Conservation (phyloP, 2,797 vertebrate species). For the Allochrocebus solatus region DNA sequence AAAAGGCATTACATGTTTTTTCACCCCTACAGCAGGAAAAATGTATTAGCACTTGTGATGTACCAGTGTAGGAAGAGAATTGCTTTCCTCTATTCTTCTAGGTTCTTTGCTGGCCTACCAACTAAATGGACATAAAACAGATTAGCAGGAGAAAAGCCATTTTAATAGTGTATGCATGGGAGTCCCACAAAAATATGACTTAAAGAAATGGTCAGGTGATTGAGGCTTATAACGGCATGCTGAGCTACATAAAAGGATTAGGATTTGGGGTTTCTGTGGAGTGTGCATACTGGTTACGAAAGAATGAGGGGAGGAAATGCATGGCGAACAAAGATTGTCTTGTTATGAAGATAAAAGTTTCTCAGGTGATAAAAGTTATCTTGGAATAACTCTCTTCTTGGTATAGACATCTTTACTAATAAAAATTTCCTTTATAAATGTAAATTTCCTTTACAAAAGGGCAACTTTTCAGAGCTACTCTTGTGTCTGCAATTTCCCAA, state of each 20-base stretch:
- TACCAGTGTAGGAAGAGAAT: not conserved
- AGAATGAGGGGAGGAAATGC: not conserved
- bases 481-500: constrained; percentile 38
- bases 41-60: not conserved
- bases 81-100: not conserved
- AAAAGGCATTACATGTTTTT: not conserved
- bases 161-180: not conserved
- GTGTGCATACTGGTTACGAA: not conserved
- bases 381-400: not conserved
- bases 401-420: not conserved
- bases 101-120: not conserved
- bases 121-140: not conserved
- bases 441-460: not conserved
- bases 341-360: not conserved
- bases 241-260: not conserved
- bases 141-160: not conserved
- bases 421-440: not conserved
- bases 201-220: not conserved
- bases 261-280: not conserved
- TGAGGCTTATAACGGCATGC: not conserved
- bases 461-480: not conserved
- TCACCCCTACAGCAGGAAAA: not conserved
- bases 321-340: not conserved
- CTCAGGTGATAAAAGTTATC: not conserved
- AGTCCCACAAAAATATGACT: not conserved